Conservation (phyloP, 2,888 invertebrate species). For the Halocaridina rubra region DNA sequence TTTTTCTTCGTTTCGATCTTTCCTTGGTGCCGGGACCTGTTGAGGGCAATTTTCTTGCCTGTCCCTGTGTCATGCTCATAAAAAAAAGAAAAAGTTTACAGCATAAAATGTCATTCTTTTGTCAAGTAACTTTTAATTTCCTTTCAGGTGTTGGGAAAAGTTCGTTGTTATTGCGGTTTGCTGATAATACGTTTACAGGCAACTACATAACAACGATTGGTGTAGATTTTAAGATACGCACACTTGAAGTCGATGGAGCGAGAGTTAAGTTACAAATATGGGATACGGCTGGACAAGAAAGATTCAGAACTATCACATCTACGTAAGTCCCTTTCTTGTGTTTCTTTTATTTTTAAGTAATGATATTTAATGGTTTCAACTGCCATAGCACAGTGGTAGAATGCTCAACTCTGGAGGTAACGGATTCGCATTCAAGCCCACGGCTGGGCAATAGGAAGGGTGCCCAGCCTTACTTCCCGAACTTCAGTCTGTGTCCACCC, state of each 20-base stretch:
- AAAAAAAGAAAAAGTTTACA: not conserved
- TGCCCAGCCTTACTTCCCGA: too few relatives aligned
- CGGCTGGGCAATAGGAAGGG: too few relatives aligned
- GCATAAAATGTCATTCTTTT: too few relatives aligned
- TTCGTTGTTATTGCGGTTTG: conserved; percentile 93
- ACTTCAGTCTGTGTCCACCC: too few relatives aligned
- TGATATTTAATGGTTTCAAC: too few relatives aligned
- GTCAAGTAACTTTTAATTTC: conserved; percentile 33
- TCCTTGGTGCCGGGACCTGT: not conserved
- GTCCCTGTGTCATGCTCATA: too few relatives aligned
- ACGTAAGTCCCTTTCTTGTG: conserved; percentile 74
- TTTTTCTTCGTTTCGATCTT: too few relatives aligned
- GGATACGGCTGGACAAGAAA: conserved; percentile 97
- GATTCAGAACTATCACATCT: conserved; percentile 98
- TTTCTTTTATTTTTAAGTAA: too few relatives aligned
- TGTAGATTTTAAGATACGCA: conserved; percentile 99
- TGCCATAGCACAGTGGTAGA: too few relatives aligned
- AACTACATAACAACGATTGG: conserved; percentile 99
- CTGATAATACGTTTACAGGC: conserved; percentile 98
- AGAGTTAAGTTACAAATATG: conserved; percentile 96
- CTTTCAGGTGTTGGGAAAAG: conserved; percentile 96
- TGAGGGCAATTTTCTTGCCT: too few relatives aligned
- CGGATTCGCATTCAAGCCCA: too few relatives aligned
- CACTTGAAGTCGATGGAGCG: conserved; percentile 90
- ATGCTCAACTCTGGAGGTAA: too few relatives aligned